Conservation (phyloP, 2,797 vertebrate species). For the Pempheris klunzingeri region DNA sequence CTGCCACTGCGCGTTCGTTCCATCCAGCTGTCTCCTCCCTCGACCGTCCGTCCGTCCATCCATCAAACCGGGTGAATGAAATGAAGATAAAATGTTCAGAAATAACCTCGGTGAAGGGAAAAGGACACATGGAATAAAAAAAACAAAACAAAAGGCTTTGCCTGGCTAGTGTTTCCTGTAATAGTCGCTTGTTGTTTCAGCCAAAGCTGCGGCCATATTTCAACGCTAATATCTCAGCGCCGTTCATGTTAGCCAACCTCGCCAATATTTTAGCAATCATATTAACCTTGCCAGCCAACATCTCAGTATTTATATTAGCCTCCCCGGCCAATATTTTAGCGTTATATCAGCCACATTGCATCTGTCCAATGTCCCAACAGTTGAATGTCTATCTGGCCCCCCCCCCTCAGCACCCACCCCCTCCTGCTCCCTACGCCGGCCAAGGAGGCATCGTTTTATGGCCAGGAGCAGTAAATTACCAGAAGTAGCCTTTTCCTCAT, state of each 20-base stretch:
- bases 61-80: constrained; percentile 9
- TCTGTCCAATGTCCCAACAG: constrained; percentile 62
- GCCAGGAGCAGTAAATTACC: constrained; percentile 64
- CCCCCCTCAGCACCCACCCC: no score
- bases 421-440: constrained; percentile 13
- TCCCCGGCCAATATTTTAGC: constrained; percentile 55
- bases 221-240: constrained; percentile 42
- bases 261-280: constrained; percentile 73
- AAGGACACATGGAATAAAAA: constrained; percentile 36
- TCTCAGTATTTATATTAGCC: constrained; percentile 57
- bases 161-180: constrained; percentile 36
- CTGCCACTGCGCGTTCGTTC: constrained; percentile 1
- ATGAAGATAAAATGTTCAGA: constrained; percentile 32
- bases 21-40: constrained; percentile 29
- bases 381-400: constrained; percentile 44
- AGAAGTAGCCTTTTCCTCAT: constrained; percentile 34
- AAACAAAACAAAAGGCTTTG: no score
- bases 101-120: constrained; percentile 23
- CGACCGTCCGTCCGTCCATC: constrained; percentile 43
- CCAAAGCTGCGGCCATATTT: constrained; percentile 31
- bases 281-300: constrained; percentile 70
- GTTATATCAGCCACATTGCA: constrained; percentile 54
- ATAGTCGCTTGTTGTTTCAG: background rate
- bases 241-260: constrained; percentile 48
- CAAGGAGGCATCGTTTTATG: constrained; percentile 40